Conservation (phyloP, 2,113 vertebrate species). For the Pedetes capensis region DNA sequence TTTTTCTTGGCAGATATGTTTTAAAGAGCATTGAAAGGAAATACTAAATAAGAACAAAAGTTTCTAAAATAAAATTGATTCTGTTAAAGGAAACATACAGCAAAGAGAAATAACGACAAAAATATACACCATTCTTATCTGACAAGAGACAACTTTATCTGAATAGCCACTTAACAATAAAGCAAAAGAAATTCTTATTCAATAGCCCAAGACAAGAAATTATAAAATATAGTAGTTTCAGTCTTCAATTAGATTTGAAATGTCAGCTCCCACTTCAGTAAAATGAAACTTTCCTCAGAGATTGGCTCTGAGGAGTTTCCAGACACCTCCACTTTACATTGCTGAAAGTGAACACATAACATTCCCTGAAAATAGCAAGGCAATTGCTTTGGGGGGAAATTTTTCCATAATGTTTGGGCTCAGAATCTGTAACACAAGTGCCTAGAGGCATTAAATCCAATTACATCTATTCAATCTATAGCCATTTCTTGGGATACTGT, state of each 20-base stretch:
- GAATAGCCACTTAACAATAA: constrained; percentile 22
- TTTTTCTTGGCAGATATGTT: constrained; percentile 63
- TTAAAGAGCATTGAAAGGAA: constrained; percentile 64
- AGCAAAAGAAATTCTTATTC: not conserved
- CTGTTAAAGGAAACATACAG: constrained; percentile 46
- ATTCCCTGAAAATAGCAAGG: constrained; percentile 42
- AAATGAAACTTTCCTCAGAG: constrained; percentile 1
- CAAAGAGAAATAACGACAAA: constrained; percentile 30
- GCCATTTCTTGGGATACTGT: not conserved
- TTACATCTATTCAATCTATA: constrained; percentile 37
- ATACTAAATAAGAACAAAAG: constrained; percentile 60
- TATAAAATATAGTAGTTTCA: not conserved
- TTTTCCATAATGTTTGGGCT: constrained; percentile 59
- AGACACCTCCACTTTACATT: constrained; percentile 6
- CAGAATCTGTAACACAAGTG: constrained; percentile 32
- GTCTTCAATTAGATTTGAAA: constrained; percentile 32
- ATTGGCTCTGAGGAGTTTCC: not conserved
- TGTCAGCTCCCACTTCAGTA: constrained; percentile 28
- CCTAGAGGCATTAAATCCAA: constrained; percentile 56
- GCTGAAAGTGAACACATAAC: constrained; percentile 56
- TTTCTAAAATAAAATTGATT: constrained; percentile 45
- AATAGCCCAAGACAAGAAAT: not conserved
- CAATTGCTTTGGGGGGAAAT: constrained; percentile 28
- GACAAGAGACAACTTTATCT: constrained; percentile 14
- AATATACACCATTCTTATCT: not conserved